Evolutionary conservation across 2,113 vertebrate genomes (phyloP).

Genomic region (Leptosomus discolor): DNA sequence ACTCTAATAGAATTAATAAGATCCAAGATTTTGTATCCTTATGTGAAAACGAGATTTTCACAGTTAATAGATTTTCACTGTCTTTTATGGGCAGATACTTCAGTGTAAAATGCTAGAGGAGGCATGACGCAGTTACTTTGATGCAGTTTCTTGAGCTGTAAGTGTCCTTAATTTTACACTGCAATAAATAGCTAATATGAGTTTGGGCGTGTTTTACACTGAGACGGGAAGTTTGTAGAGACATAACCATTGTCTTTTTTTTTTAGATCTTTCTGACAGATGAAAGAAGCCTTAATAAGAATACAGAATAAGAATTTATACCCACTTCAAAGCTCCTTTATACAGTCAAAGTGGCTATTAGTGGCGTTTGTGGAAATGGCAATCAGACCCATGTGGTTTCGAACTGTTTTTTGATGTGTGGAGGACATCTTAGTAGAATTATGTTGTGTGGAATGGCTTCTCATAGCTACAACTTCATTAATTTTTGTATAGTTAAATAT

Average conservation of each 20-base stretch:
- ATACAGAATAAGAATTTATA: constrained; percentile 12
- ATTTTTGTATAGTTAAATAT: background rate
- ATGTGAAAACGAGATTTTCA: background rate
- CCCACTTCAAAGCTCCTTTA: constrained; percentile 27
- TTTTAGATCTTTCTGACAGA: background rate
- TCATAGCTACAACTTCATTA: background rate
- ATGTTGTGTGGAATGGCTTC: background rate
- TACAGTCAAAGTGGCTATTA: background rate
- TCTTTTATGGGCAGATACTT: background rate
- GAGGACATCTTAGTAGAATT: background rate
- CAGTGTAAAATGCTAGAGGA: background rate
- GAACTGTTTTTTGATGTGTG: background rate
- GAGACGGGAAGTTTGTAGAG: background rate
- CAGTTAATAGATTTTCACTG: background rate
- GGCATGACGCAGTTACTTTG: background rate
- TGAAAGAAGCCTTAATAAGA: background rate
- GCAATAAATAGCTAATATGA: background rate
- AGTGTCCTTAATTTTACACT: background rate
- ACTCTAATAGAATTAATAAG: background rate
- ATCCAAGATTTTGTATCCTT: background rate
- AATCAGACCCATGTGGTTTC: constrained; percentile 2
- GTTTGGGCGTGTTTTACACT: background rate
- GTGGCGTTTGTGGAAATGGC: background rate
- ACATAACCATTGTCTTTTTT: background rate
- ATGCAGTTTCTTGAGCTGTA: background rate